Conservation (phyloP, 2,888 invertebrate species). For the Disparrhopalites patrizii region DNA sequence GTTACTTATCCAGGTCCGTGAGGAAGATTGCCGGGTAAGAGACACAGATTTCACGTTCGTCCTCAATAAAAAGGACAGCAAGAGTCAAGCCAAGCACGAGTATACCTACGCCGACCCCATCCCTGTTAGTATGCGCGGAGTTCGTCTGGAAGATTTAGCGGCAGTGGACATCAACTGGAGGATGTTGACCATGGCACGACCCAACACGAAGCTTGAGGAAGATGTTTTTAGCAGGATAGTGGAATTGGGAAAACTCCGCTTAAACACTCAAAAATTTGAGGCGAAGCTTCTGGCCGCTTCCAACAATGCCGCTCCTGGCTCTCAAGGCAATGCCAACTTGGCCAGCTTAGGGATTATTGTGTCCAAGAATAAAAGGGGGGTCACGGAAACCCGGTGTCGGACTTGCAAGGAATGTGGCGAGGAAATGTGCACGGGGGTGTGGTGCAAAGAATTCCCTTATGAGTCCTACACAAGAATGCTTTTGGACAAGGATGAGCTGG, state of each 20-base stretch:
- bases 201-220: conserved; percentile 77
- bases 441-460: conserved; percentile 59
- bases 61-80: conserved; percentile 65
- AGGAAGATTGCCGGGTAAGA: conserved; percentile 71
- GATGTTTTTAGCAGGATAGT: conserved; percentile 72
- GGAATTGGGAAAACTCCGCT: conserved; percentile 43
- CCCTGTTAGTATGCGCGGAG: conserved; percentile 72
- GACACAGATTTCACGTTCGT: conserved; percentile 63
- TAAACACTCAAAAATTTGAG: conserved; percentile 38
- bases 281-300: conserved; percentile 27
- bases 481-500: conserved; percentile 47
- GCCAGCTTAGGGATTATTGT: conserved; percentile 40
- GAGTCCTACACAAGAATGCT: conserved; percentile 57
- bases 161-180: conserved; percentile 86
- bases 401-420: conserved; percentile 74
- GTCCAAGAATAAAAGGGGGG: conserved; percentile 41
- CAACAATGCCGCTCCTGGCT: conserved; percentile 8
- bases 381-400: conserved; percentile 41
- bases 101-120: conserved; percentile 64
- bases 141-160: conserved; percentile 72
- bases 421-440: conserved; percentile 70
- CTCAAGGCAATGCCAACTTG: conserved; percentile 31
- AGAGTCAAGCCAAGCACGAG: conserved; percentile 62
- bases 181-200: conserved; percentile 83
- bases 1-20: conserved; percentile 57